A percentile compares a stretch with the other conserved stretches of the same genome.
Evolutionary conservation across 1,140 invertebrate species (phyloP).

Genomic region (Brachionus plicatilis): DNA sequence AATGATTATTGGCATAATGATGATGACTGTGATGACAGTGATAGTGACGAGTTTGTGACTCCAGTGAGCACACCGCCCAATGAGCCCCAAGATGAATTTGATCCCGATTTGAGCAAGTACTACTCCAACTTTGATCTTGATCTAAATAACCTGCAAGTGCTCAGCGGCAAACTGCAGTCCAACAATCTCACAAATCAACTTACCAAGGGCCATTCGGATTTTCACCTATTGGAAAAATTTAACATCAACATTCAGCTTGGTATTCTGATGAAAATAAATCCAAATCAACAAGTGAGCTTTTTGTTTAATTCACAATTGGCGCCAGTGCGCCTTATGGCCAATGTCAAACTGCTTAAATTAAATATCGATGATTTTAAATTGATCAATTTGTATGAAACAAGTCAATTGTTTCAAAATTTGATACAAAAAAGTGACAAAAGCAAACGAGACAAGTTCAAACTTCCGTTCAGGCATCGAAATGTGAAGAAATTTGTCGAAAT

Average conservation of each 20-base stretch:
- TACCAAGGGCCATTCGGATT: background rate
- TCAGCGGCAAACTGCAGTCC: constrained; percentile 45
- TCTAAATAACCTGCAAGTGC: constrained; percentile 15
- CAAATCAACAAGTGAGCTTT: background rate
- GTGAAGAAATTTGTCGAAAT: constrained; percentile 11
- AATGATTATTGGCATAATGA: background rate
- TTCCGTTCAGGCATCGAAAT: background rate
- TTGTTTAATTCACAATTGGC: background rate
- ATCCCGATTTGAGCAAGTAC: background rate
- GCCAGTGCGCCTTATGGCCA: background rate
- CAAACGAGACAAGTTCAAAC: background rate
- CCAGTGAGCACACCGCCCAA: constrained; percentile 76
- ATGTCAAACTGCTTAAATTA: background rate
- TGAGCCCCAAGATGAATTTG: constrained; percentile 44
- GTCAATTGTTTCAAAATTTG: background rate
- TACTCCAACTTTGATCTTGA: constrained; percentile 35
- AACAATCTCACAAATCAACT: background rate
- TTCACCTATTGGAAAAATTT: constrained; percentile 21
- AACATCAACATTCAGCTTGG: constrained; percentile 8
- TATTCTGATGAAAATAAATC: background rate
- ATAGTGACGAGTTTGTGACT: constrained; percentile 68
- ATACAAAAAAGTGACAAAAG: background rate
- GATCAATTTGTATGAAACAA: constrained; percentile 6
- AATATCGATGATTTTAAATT: constrained; percentile 22
- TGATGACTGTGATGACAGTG: constrained; percentile 48